These are phyloP conservation scores for Tricholaema leucomelas DNA, from an alignment of 2,113 vertebrate genomes.

Conservation along the genomic window DNA sequence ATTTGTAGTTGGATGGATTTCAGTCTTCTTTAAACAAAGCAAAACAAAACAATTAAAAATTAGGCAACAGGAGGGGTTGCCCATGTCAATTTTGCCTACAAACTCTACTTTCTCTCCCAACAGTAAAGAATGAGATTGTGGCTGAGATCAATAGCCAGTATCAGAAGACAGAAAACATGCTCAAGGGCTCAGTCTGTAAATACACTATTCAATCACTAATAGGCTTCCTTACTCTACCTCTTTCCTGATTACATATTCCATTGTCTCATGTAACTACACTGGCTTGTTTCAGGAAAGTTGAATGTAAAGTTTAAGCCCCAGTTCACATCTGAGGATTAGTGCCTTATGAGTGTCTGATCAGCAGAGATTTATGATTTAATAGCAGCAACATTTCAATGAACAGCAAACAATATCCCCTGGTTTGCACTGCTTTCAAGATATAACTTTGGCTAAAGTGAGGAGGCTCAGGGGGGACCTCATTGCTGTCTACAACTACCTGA, in stretches of 20 bases:
- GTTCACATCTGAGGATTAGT: not conserved
- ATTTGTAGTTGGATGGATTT: not conserved
- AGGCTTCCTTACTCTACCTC: not conserved
- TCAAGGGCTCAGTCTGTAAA: not conserved
- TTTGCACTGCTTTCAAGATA: not conserved
- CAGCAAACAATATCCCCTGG: not conserved
- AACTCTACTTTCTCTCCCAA: not conserved
- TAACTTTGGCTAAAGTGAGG: not conserved
- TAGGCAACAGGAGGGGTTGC: not conserved
- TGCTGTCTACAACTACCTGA: too few relatives aligned
- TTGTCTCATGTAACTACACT: not conserved
- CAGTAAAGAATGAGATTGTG: not conserved
- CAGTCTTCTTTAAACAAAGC: not conserved
- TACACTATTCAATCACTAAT: not conserved
- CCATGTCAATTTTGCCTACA: not conserved
- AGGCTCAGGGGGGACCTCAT: too few relatives aligned
- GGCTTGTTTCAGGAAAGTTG: not conserved
- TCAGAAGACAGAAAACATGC: not conserved
- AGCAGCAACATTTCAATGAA: not conserved
- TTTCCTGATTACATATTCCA: not conserved
- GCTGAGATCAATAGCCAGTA: rapidly evolving
- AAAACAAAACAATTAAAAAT: not conserved
- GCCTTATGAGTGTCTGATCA: not conserved
- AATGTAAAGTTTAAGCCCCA: not conserved
- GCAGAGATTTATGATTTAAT: not conserved